Evolutionary conservation across 2,113 vertebrate species (phyloP).

Genomic region (Xenopus tropicalis): DNA sequence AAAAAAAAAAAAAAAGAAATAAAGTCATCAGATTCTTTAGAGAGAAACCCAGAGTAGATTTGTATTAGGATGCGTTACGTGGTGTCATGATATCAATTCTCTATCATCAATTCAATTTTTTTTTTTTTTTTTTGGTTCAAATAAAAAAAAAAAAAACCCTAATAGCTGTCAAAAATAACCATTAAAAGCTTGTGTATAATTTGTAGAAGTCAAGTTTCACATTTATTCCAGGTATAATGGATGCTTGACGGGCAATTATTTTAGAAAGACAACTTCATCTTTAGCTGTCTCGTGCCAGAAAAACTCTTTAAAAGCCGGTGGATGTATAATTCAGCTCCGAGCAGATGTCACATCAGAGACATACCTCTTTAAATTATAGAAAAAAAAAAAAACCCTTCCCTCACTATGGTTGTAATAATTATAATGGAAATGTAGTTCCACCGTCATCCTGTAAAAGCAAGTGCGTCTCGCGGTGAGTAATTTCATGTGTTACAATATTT

Average conservation of each 20-base stretch:
- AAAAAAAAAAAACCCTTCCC: conserved; percentile 66
- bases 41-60: conserved; percentile 48
- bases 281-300: conserved; percentile 73
- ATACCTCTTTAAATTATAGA: conserved; percentile 71
- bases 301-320: conserved; percentile 78
- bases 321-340: conserved; percentile 78
- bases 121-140: conserved; percentile 35
- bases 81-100: conserved; percentile 75
- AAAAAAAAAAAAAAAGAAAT: too few relatives aligned
- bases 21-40: too few relatives aligned
- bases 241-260: conserved; percentile 82
- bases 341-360: conserved; percentile 75
- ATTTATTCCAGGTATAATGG: conserved; percentile 82
- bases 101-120: conserved; percentile 71
- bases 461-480: conserved; percentile 72
- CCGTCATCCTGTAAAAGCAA: conserved; percentile 73
- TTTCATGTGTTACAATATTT: conserved; percentile 77
- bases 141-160: conserved; percentile 53
- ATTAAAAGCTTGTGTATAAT: conserved; percentile 82
- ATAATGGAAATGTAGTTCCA: conserved; percentile 74
- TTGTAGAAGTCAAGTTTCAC: conserved; percentile 82
- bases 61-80: conserved; percentile 68
- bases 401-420: conserved; percentile 74
- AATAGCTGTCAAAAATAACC: conserved; percentile 82
- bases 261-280: conserved; percentile 83